Conservation (phyloP, 2,113 vertebrate species). For the Elanoides forficatus region DNA sequence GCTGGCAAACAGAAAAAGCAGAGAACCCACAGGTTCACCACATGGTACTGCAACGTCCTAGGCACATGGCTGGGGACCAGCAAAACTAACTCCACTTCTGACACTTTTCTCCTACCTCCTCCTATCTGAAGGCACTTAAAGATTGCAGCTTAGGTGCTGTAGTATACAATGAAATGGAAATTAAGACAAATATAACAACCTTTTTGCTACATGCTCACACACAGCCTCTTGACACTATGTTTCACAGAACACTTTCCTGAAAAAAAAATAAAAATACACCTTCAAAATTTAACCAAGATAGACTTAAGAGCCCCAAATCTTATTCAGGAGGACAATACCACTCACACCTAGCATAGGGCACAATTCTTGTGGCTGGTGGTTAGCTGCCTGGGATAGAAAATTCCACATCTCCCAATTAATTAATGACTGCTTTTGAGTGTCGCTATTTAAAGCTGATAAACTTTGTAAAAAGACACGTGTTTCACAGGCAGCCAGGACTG, state of each 20-base stretch:
- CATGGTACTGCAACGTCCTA: too few species aligned
- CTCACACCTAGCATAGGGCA: background rate
- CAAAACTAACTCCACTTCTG: background rate
- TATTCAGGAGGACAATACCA: background rate
- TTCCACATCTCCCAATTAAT: background rate
- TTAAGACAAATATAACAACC: background rate
- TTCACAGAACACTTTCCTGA: background rate
- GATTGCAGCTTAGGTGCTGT: background rate
- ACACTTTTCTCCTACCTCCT: background rate
- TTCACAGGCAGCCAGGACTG: slow-evolving; percentile 7
- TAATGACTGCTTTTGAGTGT: background rate
- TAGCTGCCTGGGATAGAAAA: background rate
- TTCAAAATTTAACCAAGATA: background rate
- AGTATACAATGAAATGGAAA: background rate
- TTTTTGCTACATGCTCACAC: background rate
- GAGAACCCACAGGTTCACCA: background rate
- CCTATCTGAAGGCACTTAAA: background rate
- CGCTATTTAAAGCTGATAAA: background rate
- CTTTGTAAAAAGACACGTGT: background rate
- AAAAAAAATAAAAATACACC: background rate
- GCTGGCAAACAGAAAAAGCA: background rate
- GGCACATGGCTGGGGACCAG: background rate
- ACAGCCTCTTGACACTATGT: background rate
- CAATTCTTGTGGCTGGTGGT: background rate
- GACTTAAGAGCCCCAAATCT: background rate